Percentiles rank a stretch among this genome's conserved stretches.
phyloP scores from a whole-genome alignment of 2,888 invertebrate genomes.

The Ectemnius lituratus region DNA sequence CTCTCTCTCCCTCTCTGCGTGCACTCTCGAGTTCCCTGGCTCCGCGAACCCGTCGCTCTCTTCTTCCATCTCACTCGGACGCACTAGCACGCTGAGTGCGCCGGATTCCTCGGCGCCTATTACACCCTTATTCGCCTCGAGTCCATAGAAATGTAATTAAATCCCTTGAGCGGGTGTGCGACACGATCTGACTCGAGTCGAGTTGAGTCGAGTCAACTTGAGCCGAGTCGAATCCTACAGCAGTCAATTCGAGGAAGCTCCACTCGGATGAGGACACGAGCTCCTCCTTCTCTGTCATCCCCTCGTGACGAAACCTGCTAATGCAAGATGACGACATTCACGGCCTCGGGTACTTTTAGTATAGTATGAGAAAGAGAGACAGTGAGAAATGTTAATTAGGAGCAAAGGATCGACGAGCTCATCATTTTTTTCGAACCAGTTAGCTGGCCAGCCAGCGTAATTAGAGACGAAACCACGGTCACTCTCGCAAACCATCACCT shows the following conservation, averaged over 20 bases:
- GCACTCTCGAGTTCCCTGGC: slow-evolving; percentile 25
- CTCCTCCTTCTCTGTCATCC: too few relatives aligned
- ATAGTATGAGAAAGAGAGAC: slow-evolving; percentile 20
- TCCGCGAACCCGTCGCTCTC: slow-evolving; percentile 28
- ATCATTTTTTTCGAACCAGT: slow-evolving; percentile 45
- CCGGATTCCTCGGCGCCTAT: slow-evolving; percentile 48
- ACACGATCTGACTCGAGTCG: slow-evolving; percentile 45
- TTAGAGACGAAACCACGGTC: slow-evolving; percentile 30
- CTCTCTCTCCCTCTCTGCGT: slow-evolving; percentile 13
- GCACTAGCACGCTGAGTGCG: slow-evolving; percentile 3
- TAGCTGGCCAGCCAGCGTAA: slow-evolving; percentile 56
- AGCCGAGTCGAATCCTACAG: slow-evolving; percentile 1
- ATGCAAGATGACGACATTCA: too few relatives aligned
- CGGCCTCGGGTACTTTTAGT: slow-evolving; percentile 51
- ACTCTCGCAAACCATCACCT: background rate
- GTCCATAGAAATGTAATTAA: slow-evolving; percentile 71
- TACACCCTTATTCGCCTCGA: slow-evolving; percentile 65
- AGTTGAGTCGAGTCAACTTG: slow-evolving; percentile 19
- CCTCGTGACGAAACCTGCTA: background rate
- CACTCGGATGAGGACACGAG: too few relatives aligned
- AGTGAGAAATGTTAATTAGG: slow-evolving; percentile 62
- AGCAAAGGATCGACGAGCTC: slow-evolving; percentile 45
- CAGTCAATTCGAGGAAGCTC: too few relatives aligned
- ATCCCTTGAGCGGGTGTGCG: slow-evolving; percentile 53
- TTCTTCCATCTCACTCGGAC: slow-evolving; percentile 22